Base-by-base conservation (phyloP, 2,888 invertebrate species). In the Hirtodrosophila histrioides region DNA sequence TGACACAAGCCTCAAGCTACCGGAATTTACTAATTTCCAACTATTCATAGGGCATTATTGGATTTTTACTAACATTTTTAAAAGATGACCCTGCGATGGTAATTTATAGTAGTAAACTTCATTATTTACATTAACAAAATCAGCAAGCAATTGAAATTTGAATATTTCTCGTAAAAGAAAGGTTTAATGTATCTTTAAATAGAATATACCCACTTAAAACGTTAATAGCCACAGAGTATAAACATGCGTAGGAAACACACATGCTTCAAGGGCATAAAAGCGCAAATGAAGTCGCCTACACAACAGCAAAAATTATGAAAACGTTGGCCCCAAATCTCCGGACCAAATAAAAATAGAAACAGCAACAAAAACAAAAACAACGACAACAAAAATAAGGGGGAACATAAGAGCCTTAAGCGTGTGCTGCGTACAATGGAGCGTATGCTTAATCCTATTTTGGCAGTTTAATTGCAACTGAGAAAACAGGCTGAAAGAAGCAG, bases 401-500 rank as follows among this genome's bases (percentile, higher is more conserved):
- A 27, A 74, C 46, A 55, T 78, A 85, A 87, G 78, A 72, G 66
- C 61, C 78, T 82, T 75, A 78, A 66, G 64, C 55, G 82, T 61
- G 40, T 60, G 46, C 54, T 69, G 63, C 66, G 78, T 72, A 82
- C 78, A 58, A 72, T 50, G 72, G 55, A 31, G 85, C 85, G 85
- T 85, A 85, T 84, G 61, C 78, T 51, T 85, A 82, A 82, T 87
- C 87, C 85, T 61, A 69, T 87, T 87, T 81, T 58, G 72, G 66
- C 82, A 78, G 53, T 71, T 74, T 86, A 81, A 84, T 78, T 86
- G 82, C 75, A 68, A 29, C 17, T 55, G 50, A 23, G 40, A 4
- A 27, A 27, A 50, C 31, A 36, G 33, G n/a, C 1, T 12, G 31
- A 9, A 11, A 33, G 33, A 35, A 3, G n/a, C 6, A 6, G 24